Evolutionary conservation across 2,797 vertebrate species (phyloP), one percentile per base, ranked within the genome.

Genomic region (Phataginus tetradactyla): DNA sequence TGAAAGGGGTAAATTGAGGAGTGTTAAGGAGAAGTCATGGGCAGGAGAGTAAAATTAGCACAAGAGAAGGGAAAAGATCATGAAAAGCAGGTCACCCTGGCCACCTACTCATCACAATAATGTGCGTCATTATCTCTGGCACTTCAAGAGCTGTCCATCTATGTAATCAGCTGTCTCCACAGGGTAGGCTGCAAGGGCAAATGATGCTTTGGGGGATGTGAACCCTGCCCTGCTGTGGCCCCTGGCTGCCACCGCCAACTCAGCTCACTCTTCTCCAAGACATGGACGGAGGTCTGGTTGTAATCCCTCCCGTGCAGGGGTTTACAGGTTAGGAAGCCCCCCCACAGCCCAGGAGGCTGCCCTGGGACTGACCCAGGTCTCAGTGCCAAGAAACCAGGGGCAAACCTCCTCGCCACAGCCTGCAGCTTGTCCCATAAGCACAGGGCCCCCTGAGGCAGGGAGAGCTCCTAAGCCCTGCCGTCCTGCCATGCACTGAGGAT

Each of bases 311-410:
- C 4, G 12, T 1, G 9, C 29, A 1, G n/a, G 53, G n/a, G 37
- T 39, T 29, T 32, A 5, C 13, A 3, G 53, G 3, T 18, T 11
- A 2, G 11, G 5, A 32, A 4, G 14, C 49, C 4, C 37, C 53
- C 53, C 23, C 2, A n/a, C 27, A 14, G 10, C 37, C 29, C 20
- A 1, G 0, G 0, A 63, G 17, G 55, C 0, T 7, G 3, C 39
- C 20, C 1, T 7, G 49, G 71, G 37, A 27, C 59, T 32, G 11
- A 21, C 63, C 34, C 2, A 51, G 53, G n/a, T 55, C 63, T 34
- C 4, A 0, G 3, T 0, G 39, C 42, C 23, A 7, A 53, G 69
- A 74, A 37, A 25, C 11, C 39, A 9, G 61, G 8, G 1, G 8
- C 72, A 4, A 2, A 34, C 7, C 1, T 3, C 5, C 0, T 2